phyloP scores from a whole-genome alignment of 2,888 invertebrate species.

The Zygogramma bicolorata region DNA sequence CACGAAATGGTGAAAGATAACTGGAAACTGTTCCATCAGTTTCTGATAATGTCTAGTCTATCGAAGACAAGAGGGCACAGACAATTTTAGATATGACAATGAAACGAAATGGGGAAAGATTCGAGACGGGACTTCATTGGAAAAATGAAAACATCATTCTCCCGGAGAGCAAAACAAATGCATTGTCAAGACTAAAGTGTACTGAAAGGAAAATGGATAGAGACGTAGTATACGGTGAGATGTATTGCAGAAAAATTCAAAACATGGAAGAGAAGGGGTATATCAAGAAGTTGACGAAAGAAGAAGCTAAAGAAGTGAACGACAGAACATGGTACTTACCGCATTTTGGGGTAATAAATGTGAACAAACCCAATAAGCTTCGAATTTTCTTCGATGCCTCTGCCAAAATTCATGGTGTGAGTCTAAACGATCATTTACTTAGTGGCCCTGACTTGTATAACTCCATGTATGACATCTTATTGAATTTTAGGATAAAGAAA shows the following conservation, averaged over 20 bases:
- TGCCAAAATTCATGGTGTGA: neutral
- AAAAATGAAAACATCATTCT: neutral
- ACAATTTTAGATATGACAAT: too few relatives aligned
- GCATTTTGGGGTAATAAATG: constrained; percentile 8
- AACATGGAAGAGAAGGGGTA: neutral
- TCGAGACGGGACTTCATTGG: constrained; percentile 8
- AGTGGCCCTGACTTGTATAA: too few relatives aligned
- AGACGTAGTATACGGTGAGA: neutral
- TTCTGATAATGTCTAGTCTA: too few relatives aligned
- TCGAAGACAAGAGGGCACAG: too few relatives aligned
- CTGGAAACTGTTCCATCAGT: too few relatives aligned
- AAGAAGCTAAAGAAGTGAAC: neutral
- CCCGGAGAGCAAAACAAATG: constrained; percentile 4
- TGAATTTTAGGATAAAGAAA: too few relatives aligned
- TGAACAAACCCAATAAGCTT: constrained; percentile 2
- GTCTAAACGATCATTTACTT: neutral
- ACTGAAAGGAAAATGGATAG: neutral
- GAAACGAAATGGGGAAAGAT: too few relatives aligned
- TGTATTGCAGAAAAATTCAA: neutral
- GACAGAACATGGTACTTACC: neutral
- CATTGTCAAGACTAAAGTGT: neutral
- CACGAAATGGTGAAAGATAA: too few relatives aligned
- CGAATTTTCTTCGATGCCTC: neutral
- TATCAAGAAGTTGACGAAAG: neutral
- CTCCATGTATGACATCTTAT: too few relatives aligned